Evolutionary conservation across 2,113 vertebrate genomes (phyloP).

Genomic region (Oryzias celebensis): DNA sequence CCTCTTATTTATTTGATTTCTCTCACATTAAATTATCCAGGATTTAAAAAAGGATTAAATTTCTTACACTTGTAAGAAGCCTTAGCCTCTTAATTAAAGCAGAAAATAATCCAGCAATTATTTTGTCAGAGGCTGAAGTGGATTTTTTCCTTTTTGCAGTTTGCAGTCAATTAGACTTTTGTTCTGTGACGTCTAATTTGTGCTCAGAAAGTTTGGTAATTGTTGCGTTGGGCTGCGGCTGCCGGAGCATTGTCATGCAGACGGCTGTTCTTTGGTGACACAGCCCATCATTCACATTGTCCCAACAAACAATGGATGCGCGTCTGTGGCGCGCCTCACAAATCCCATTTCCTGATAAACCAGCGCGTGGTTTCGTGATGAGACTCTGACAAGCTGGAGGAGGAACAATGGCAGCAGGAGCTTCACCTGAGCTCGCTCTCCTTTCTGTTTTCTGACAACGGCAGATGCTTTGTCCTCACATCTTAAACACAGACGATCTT

Average conservation of each 20-base stretch:
- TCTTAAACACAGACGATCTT: no score
- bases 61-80: conserved; percentile 76
- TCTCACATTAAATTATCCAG: conserved; percentile 79
- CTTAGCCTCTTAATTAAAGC: conserved; percentile 76
- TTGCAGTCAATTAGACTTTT: conserved; percentile 62
- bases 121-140: conserved; percentile 57
- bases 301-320: conserved; percentile 57
- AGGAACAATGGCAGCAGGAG: conserved; percentile 38
- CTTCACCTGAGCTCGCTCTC: conserved; percentile 3
- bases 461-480: neutral
- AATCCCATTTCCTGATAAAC: conserved; percentile 60
- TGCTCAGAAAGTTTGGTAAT: conserved; percentile 41
- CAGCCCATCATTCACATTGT: conserved; percentile 67
- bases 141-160: conserved; percentile 54
- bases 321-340: conserved; percentile 32
- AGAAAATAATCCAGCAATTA: conserved; percentile 77
- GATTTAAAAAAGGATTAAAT: conserved; percentile 77
- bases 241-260: conserved; percentile 41
- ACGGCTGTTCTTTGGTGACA: conserved; percentile 53
- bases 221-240: conserved; percentile 4
- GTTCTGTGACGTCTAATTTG: conserved; percentile 49
- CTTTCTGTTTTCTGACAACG: conserved; percentile 5
- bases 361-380: conserved; percentile 44
- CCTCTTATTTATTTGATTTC: conserved; percentile 78
- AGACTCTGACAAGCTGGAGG: conserved; percentile 38